Percentiles rank a stretch among this genome's conserved stretches.
Evolutionary conservation across 2,888 invertebrate species (phyloP).

Genomic region (Hartigia nigra): DNA sequence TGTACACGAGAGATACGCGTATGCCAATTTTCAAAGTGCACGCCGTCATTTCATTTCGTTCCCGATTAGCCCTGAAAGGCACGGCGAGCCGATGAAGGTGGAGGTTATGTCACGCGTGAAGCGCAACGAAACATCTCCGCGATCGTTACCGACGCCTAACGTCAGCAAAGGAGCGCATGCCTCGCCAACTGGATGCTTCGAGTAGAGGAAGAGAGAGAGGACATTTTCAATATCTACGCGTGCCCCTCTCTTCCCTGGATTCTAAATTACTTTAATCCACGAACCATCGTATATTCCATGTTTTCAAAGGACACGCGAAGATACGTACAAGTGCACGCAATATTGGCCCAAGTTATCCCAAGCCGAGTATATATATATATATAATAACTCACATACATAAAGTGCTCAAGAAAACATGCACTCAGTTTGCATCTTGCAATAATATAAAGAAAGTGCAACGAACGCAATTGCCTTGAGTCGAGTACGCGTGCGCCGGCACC

Average conservation of each 20-base stretch:
- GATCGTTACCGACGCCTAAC: not conserved
- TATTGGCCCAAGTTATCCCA: not conserved
- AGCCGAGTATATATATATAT: not conserved
- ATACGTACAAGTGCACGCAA: not conserved
- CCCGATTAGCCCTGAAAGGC: not conserved
- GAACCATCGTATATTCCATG: not conserved
- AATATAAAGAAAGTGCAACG: conserved; percentile 26
- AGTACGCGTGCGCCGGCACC: conserved; percentile 1
- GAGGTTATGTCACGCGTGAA: not conserved
- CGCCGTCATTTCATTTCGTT: not conserved
- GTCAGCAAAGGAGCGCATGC: not conserved
- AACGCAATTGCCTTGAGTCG: conserved; percentile 22
- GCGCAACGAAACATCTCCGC: not conserved
- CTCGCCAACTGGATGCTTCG: not conserved
- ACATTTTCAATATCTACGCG: not conserved
- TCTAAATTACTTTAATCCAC: not conserved
- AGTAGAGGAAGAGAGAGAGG: not conserved
- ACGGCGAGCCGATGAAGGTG: not conserved
- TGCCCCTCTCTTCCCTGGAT: not conserved
- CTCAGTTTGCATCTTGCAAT: conserved; percentile 4
- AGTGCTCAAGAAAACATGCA: not conserved
- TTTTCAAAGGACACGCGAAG: not conserved
- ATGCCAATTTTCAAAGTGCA: not conserved
- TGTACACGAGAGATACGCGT: not conserved
- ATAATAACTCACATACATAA: not conserved